Conservation (phyloP, 2,888 invertebrate species). For the Drepanosiphum platanoidis region DNA sequence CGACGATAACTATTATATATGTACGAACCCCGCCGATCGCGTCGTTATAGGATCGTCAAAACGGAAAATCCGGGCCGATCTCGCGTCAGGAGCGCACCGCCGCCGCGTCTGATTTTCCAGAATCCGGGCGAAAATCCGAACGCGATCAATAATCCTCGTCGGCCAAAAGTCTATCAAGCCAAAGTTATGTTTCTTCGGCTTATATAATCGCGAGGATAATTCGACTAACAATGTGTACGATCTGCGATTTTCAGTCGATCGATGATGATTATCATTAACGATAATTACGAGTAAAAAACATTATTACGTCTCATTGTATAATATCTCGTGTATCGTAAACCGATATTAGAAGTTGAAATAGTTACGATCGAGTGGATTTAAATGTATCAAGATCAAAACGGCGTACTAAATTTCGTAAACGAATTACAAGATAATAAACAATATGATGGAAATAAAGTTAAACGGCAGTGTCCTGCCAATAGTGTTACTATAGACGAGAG, state of each 20-base stretch:
- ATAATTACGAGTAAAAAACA: background rate
- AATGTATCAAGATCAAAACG: too few relatives aligned
- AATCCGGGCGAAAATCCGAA: too few relatives aligned
- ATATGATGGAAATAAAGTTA: too few relatives aligned
- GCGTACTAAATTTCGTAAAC: too few relatives aligned
- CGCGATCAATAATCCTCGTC: background rate
- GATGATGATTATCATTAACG: background rate
- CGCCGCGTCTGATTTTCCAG: background rate
- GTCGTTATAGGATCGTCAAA: background rate
- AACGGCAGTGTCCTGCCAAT: too few relatives aligned
- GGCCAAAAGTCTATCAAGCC: background rate
- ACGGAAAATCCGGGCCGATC: background rate
- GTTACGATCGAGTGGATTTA: too few relatives aligned
- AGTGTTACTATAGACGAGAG: too few relatives aligned
- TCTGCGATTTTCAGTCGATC: background rate
- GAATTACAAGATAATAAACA: too few relatives aligned
- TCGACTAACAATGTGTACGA: background rate
- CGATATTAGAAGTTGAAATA: too few relatives aligned
- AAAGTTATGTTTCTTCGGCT: background rate
- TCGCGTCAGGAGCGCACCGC: background rate
- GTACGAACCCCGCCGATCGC: too few relatives aligned
- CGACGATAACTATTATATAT: too few relatives aligned
- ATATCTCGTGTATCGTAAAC: background rate
- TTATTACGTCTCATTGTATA: background rate
- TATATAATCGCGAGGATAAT: background rate